Conservation (phyloP, 2,113 vertebrate species). For the Seriola rivoliana region DNA sequence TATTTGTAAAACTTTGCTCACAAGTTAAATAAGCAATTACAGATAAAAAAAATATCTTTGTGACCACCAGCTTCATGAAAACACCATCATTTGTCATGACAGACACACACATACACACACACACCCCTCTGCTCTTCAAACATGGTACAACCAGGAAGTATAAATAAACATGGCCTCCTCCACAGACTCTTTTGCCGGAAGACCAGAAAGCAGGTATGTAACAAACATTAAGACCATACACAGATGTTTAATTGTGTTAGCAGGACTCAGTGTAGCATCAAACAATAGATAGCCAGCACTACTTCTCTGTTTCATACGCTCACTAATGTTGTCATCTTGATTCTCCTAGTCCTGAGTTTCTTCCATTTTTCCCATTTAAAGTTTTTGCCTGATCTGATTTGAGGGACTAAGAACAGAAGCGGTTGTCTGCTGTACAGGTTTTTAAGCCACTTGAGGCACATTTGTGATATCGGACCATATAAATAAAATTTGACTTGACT, state of each 20-base stretch:
- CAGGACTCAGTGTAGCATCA: background rate
- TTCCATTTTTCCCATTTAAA: too few relatives aligned
- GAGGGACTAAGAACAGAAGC: background rate
- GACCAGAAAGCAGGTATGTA: background rate
- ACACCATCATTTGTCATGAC: background rate
- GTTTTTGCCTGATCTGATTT: background rate
- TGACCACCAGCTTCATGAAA: background rate
- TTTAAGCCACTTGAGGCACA: background rate
- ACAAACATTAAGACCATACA: background rate
- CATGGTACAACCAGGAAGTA: constrained; percentile 51
- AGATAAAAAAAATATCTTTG: background rate
- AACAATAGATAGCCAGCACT: background rate
- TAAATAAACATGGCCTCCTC: background rate
- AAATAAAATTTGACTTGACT: background rate
- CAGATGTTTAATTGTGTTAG: background rate
- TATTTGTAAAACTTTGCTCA: background rate
- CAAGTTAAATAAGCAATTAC: too few relatives aligned
- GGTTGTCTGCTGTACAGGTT: background rate
- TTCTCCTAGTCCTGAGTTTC: too few relatives aligned
- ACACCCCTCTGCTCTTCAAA: background rate
- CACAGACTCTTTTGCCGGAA: background rate
- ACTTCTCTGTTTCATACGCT: too few relatives aligned
- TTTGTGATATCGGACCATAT: background rate
- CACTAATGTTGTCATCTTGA: too few relatives aligned
- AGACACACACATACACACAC: background rate